phyloP scores from a whole-genome alignment of 2,797 vertebrate genomes.

The Lacerta viridis region DNA sequence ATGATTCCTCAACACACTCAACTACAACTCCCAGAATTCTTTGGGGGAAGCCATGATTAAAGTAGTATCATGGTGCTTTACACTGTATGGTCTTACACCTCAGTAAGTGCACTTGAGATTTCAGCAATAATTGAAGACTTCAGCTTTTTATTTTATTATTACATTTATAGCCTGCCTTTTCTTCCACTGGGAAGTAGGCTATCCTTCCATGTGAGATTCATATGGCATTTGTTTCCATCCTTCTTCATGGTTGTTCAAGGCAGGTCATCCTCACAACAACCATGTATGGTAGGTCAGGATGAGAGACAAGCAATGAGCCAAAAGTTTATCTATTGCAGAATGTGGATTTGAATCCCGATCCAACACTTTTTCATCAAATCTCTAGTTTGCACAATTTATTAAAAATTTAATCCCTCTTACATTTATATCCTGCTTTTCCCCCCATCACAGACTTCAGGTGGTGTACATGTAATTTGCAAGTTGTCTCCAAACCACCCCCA shows the following conservation, averaged over 20 bases:
- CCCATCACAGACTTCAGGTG: too few relatives aligned
- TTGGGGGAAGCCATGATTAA: too few relatives aligned
- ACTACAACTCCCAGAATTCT: too few relatives aligned
- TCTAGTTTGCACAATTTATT: too few relatives aligned
- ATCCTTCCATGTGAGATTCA: background rate
- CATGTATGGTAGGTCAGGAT: background rate
- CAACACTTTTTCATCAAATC: too few relatives aligned
- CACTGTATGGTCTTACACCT: background rate
- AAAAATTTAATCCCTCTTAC: too few relatives aligned
- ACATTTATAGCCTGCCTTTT: too few relatives aligned
- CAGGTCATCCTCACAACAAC: background rate
- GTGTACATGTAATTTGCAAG: too few relatives aligned
- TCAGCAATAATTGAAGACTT: background rate
- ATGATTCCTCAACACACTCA: too few relatives aligned
- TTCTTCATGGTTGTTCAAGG: background rate
- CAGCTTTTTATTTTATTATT: background rate
- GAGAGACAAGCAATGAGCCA: background rate
- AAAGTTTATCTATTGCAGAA: background rate
- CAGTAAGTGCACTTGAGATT: background rate
- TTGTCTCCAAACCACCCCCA: too few relatives aligned
- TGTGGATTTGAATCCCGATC: background rate
- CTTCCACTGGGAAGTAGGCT: background rate
- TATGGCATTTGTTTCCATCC: background rate
- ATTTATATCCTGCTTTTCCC: too few relatives aligned
- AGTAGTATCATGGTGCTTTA: too few relatives aligned